Evolutionary conservation across 1,140 invertebrate genomes (phyloP).

Genomic region (Dreissena polymorpha): DNA sequence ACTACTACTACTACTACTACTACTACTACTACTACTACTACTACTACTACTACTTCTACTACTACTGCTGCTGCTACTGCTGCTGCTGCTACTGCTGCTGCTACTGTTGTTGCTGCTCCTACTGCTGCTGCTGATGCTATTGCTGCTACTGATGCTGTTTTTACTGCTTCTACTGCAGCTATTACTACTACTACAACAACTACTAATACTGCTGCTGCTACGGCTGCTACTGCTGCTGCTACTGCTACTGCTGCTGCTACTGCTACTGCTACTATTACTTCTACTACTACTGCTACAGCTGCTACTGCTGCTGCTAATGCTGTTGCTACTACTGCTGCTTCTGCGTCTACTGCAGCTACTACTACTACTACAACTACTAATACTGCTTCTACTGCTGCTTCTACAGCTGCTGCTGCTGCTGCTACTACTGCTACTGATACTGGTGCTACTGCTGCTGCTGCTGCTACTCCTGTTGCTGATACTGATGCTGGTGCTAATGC

Average conservation of each 20-base stretch:
- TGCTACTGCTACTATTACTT: background rate
- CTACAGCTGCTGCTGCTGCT: background rate
- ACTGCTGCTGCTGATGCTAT: background rate
- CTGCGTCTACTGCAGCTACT: no score
- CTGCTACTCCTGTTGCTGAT: background rate
- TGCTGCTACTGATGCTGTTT: background rate
- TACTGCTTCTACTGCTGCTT: background rate
- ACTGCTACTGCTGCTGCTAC: background rate
- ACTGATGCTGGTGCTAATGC: no score
- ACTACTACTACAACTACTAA: background rate
- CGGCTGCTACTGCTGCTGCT: background rate
- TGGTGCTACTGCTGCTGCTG: background rate
- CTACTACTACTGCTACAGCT: background rate
- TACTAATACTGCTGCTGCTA: background rate
- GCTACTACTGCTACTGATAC: background rate
- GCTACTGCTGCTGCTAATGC: background rate
- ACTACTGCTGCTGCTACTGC: background rate
- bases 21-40: slow-evolving; percentile 14
- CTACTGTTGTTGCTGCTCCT: background rate
- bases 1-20: slow-evolving; percentile 9
- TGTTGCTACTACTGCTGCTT: background rate
- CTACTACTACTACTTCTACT: background rate
- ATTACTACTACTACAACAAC: background rate
- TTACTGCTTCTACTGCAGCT: background rate
- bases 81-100: background rate